These are phyloP conservation scores for Cyanoliseus patagonus DNA, from an alignment of 2,113 vertebrate genomes.

Conservation along the genomic window DNA sequence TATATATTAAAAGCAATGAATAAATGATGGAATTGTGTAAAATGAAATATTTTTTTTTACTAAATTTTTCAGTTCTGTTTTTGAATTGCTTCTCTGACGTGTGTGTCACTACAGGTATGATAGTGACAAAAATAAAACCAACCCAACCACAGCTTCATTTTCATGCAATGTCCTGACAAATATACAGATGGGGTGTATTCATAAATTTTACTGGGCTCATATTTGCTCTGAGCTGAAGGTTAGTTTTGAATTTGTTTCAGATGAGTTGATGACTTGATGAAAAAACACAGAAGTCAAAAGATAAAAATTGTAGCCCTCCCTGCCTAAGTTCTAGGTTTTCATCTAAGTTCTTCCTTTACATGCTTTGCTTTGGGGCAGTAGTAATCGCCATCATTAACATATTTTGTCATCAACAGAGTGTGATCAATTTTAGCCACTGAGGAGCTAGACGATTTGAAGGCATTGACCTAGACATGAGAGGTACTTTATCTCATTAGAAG, in stretches of 20 bases:
- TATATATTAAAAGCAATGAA: neutral
- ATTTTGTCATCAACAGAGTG: neutral
- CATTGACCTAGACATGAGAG: neutral
- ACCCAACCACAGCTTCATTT: accelerated
- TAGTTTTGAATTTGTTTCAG: neutral
- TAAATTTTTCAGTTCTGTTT: neutral
- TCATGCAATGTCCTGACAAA: neutral
- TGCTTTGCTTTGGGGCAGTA: neutral
- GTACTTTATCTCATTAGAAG: conserved; percentile 5
- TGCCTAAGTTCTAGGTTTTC: neutral
- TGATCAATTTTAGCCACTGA: neutral
- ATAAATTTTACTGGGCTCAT: neutral
- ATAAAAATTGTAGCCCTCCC: neutral
- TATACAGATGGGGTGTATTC: neutral
- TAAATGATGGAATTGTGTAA: neutral
- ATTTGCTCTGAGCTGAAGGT: neutral
- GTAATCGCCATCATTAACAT: neutral
- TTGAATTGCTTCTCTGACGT: neutral
- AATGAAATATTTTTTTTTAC: neutral
- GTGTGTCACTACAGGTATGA: neutral
- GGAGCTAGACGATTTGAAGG: neutral
- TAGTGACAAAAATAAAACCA: neutral
- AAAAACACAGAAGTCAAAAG: neutral
- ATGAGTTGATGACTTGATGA: neutral
- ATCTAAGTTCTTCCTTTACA: neutral